Base-by-base conservation (phyloP, 2,888 invertebrate genomes). In the Cactoblastis cactorum region DNA sequence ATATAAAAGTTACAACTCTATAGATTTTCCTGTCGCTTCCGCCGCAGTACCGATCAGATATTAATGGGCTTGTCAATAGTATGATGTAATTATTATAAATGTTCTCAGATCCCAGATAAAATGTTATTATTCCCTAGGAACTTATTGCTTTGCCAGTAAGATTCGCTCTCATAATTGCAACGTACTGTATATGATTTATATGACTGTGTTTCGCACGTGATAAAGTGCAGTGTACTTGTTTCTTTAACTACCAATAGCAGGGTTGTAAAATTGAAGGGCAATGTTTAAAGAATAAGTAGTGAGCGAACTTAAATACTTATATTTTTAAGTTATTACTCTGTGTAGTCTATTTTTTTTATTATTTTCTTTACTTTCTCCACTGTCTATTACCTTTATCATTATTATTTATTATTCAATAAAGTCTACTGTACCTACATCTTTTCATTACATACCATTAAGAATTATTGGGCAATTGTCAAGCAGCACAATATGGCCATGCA, bases 21-120 rank as follows among this genome's bases (percentile, higher is more conserved):
- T 28, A 45, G 45, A 34, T 57, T 55, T 47, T 45, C 28, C 59
- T 52, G 56, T 58, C 61, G 15, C 35, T 48, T 38, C 52, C 57
- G 56, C 54, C 53, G 58, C 55, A 59, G 59, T 59, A 49, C 39
- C 61, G 69, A 76, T 74, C 71, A 68, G 67, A 79, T 79, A 83
- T 83, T 82, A 84, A 85, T 83, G 76, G 75, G 63, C 71, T 72
- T 80, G 83, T 83, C 84, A 80, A 81, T 83, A 74, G 67, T 71
- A 68, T 78, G 77, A 83, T 82, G 82, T 82, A 82, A 85, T 85
- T 85, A 84, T 84, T 80, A 84, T 84, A 84, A 84, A 85, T 83
- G 84, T 73, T 73, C 76, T 57, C 55, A 59, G 75, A 79, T 78
- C 61, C 54, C 55, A 74, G 77, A 83, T 84, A 78, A 83, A 81